A percentile compares a stretch with the other conserved stretches of the same genome.
Evolutionary conservation across 53 echinoderm and acorn worm species (phyloP).

Genomic region (Antedon mediterranea): DNA sequence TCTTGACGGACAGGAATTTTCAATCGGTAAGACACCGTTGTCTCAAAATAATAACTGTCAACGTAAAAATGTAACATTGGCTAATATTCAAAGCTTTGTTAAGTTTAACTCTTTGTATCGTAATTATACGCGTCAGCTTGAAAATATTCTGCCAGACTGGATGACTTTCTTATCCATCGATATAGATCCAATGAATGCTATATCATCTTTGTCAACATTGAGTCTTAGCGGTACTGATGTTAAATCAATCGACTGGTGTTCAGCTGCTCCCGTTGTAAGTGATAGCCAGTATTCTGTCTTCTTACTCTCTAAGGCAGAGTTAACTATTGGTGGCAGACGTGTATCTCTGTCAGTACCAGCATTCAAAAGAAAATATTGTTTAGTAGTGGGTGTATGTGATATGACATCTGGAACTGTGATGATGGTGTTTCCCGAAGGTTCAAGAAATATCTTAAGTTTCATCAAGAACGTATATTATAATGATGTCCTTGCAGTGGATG

Average conservation of each 20-base stretch:
- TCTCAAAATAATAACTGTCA: background rate
- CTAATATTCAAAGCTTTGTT: background rate
- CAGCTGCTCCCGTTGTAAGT: background rate
- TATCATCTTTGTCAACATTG: background rate
- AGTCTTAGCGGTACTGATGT: background rate
- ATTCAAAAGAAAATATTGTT: background rate
- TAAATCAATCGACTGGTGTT: background rate
- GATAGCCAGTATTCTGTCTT: background rate
- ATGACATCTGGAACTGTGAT: background rate
- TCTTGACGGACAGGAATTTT: background rate
- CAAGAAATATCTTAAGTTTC: background rate
- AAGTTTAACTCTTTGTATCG: background rate
- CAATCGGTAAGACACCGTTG: background rate
- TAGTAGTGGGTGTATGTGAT: background rate
- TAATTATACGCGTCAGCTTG: background rate
- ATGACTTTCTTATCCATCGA: background rate
- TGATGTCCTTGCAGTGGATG: background rate
- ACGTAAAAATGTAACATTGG: background rate
- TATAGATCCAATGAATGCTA: background rate
- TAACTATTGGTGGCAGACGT: background rate
- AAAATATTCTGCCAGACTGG: background rate
- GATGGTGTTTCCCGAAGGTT: background rate
- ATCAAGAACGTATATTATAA: background rate
- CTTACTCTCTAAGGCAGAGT: background rate
- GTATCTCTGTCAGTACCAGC: background rate